Base-by-base conservation (phyloP, 2,888 invertebrate genomes). In the Aphidoletes aphidimyza region DNA sequence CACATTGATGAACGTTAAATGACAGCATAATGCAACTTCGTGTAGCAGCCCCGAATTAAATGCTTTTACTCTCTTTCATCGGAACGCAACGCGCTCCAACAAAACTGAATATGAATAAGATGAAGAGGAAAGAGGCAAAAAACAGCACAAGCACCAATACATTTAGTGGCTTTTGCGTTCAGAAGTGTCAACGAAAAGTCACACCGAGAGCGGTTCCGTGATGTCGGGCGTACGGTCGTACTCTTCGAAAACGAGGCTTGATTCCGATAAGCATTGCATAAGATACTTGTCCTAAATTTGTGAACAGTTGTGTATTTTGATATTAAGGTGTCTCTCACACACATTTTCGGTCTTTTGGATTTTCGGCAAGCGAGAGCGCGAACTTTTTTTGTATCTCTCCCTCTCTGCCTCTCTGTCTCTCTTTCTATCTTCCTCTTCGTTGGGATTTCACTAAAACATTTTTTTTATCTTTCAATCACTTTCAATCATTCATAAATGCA, bases 171-270 rank as follows among this genome's bases (percentile, higher is more conserved):
- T 26, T 19, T 81, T n/a, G 19, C 81, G n/a, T 37, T 37, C 81
- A 81, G 81, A 81, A 81, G 81, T 81, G 81, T 81, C 81, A 81
- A 37, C 81, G 81, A 81, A 81, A 37, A 81, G 37, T 81, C 37
- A n/a, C n/a, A n/a, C n/a, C n/a, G n/a, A n/a, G n/a, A n/a, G n/a
- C n/a, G 81, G 37, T 81, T 81, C 81, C 81, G 81, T 36, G 36
- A 81, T 81, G 11, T 54, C 17, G 5, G 5, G 17, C 17, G n/a
- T 54, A 5, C 9, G 22, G 54, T n/a, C n/a, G n/a, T n/a, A n/a
- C 54, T 54, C 8, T 6, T 14, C 69, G 30, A 69, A 69, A 69
- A 69, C 42, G 69, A 69, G 34, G 9, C 42, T n/a, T n/a, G 42
- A 42, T 26, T 34, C 30, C 26, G 69, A 69, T 9, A 69, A 69